Base-by-base conservation (phyloP, 2,888 invertebrate species). In the Crossocerus cetratus region DNA sequence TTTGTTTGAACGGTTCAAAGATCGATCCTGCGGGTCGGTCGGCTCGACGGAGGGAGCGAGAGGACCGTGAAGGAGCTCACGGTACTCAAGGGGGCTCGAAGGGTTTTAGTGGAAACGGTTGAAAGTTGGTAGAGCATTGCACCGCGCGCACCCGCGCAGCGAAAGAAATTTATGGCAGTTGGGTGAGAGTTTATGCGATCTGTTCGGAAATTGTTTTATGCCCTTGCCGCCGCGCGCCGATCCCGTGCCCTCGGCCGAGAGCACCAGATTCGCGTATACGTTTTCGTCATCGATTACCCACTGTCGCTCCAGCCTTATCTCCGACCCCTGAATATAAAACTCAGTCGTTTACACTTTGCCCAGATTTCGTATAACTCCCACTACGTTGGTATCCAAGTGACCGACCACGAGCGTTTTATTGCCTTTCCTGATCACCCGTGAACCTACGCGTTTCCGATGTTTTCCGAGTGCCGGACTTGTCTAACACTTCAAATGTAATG, bases 31-130 rank as follows among this genome's bases (percentile, higher is more conserved):
- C 44, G 56, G n/a, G n/a, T n/a, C n/a, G n/a, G n/a, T n/a, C 49
- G 4, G n/a, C 49, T 49, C 16, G 49, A n/a, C 8, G 5, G 49
- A 49, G 49, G 49, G 4, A 49, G n/a, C 44, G 59, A 54, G 71
- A 66, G 53, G 57, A 61, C 57, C 68, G 62, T 68, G 77, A 76
- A 77, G 72, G 70, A 79, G 72, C 66, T 73, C 76, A 72, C 73
- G 68, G 77, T 66, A 69, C 81, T 81, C 69, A 74, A 74, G 78
- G 80, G 83, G 80, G 72, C 80, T 84, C 80, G 80, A 84, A 80
- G 84, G 84, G 83, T 82, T 85, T 84, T 85, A 85, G 80, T 81
- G 79, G 82, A 84, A 85, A 84, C 82, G 81, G 82, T 85, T 84
- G 80, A 83, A 84, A 85, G 83, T 85, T 83, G 78, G 79, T 76